Conservation (phyloP, 92 coral and sea anemone genomes). For the Ricordea florida region DNA sequence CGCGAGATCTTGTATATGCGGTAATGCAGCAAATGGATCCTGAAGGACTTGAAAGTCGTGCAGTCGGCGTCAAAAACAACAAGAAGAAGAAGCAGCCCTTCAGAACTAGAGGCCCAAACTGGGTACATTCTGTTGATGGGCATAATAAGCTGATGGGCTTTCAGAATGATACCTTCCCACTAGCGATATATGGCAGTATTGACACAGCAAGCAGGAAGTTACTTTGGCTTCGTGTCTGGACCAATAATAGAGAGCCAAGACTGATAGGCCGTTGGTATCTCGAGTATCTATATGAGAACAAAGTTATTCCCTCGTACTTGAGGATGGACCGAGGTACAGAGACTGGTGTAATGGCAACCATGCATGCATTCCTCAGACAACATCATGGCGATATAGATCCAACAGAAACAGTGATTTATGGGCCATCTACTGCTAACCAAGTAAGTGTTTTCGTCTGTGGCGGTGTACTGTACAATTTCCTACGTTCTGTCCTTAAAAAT, state of each 20-base stretch:
- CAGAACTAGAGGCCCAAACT: slow-evolving; percentile 19
- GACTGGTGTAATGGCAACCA: slow-evolving; percentile 54
- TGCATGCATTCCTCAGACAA: slow-evolving; percentile 39
- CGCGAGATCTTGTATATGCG: slow-evolving; percentile 38
- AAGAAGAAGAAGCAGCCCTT: slow-evolving; percentile 4
- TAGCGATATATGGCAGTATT: slow-evolving; percentile 17
- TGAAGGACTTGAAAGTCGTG: slow-evolving; percentile 36
- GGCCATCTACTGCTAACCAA: slow-evolving; percentile 55
- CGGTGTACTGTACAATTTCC: background rate
- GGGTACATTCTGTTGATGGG: slow-evolving; percentile 25
- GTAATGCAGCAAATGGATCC: slow-evolving; percentile 50
- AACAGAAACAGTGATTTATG: slow-evolving; percentile 37
- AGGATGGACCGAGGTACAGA: slow-evolving; percentile 59
- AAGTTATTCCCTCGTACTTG: slow-evolving; percentile 33
- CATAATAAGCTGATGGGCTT: slow-evolving; percentile 33
- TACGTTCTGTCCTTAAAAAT: background rate
- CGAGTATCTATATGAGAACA: slow-evolving; percentile 11
- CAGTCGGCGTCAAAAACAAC: slow-evolving; percentile 18
- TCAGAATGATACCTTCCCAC: slow-evolving; percentile 23
- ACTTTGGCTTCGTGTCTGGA: slow-evolving; percentile 25
- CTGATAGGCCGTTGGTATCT: slow-evolving; percentile 33
- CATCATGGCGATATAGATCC: slow-evolving; percentile 40
- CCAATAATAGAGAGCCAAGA: slow-evolving; percentile 14
- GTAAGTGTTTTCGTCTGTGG: background rate
- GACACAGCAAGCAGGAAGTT: slow-evolving; percentile 35